Base-by-base conservation (phyloP, 2,888 invertebrate species). In the Adelognathus sp. region DNA sequence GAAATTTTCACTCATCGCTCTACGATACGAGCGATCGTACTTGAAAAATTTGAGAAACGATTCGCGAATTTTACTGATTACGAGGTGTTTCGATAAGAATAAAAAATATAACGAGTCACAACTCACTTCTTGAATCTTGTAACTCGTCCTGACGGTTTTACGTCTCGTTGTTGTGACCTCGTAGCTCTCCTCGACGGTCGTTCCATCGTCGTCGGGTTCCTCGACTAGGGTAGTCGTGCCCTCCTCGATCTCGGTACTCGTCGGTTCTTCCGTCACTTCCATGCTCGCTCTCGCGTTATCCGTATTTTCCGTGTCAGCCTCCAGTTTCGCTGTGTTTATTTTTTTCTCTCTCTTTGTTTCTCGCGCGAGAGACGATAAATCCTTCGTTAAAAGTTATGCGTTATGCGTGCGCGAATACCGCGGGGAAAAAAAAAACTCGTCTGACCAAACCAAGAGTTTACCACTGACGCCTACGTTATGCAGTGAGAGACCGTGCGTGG, bases 101-200 rank as follows among this genome's bases (percentile, higher is more conserved):
- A 50, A 18, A n/a, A 21, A n/a, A n/a, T n/a, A n/a, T n/a, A n/a
- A n/a, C n/a, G 27, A 27, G 11, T 46, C 46, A 33, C 44, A 63
- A 86, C 86, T 87, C 86, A 91, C 91, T 87, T 91, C 91, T 85
- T 91, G 90, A 78, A 91, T 91, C 73, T 86, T 89, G 79, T 91
- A 91, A 84, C 90, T 91, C 73, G 91, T 91, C 71, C 91, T 88
- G 6, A 88, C 84, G 76, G 90, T 90, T 81, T 90, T 91, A 36
- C 90, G 88, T 56, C 90, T 86, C 18, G 90, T 91, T n/a, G 90
- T 90, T n/a, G 90, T 91, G 76, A 91, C 89, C 83, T 91, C 91
- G 77, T 91, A 91, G 27, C 86, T 88, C 76, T 91, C 91, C 76
- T 90, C 89, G 69, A 91, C 88, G 77, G 90, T 91, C 2, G 91